Evolutionary conservation across 1,140 invertebrate genomes (phyloP), one percentile per base, ranked within the genome.

Genomic region (Drosophila gunungcola): DNA sequence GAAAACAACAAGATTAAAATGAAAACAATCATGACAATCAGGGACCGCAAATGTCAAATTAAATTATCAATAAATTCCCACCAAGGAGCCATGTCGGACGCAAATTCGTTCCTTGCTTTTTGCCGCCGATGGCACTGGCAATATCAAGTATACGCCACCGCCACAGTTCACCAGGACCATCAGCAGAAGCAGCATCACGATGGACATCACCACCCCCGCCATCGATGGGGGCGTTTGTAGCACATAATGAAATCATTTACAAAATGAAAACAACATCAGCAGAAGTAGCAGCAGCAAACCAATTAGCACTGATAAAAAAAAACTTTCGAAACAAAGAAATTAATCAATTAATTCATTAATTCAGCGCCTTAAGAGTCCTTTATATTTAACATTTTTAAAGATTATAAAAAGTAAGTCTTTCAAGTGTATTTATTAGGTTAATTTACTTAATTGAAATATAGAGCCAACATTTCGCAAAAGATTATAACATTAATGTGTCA

Each of bases 11-110:
- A 78, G 83, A 90, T 90, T 90, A 90, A 90, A 90, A 90, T 83
- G 82, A 90, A 90, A 90, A 90, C 82, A 90, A 90, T 91, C 88
- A 90, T 84, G 88, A 90, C 86, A 86, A 90, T 90, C 82, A 90
- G 80, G 64, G 85, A 84, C 88, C 88, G 88, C 82, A 91, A 90
- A 90, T 90, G 86, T 90, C 88, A 90, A 90, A 90, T 91, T 88
- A 90, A 91, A 90, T 90, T 90, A 90, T 90, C 88, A 90, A 90
- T 90, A 90, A 90, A 90, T 90, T 86, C 69, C 69, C 82, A 80
- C 72, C 48, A 64, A 48, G 48, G 51, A 77, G 73, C 73, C 58
- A 53, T 56, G 63, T 48, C 73, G 73, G 73, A 84, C 82, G 74
- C 82, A 86, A 85, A 86, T 86, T 84, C 78, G 67, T 80, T 80